phyloP scores from a whole-genome alignment of 1,140 invertebrate species.

The Diorhabda elongata region DNA sequence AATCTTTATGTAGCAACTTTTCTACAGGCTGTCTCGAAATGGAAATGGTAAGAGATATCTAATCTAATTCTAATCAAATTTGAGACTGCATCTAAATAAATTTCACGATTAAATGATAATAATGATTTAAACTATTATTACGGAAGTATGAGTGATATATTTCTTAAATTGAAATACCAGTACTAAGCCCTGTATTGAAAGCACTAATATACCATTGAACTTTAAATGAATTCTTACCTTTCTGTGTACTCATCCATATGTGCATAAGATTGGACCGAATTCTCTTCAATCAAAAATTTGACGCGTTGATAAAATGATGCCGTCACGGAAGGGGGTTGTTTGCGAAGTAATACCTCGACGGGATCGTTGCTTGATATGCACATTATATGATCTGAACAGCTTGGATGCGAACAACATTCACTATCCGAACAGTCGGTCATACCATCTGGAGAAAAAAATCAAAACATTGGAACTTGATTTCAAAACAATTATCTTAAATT shows the following conservation, averaged over 20 bases:
- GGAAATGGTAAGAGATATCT: too few species aligned
- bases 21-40: too few species aligned
- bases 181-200: background rate
- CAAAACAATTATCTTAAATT: too few species aligned
- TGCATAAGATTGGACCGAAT: slow-evolving; percentile 96
- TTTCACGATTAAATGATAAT: too few species aligned
- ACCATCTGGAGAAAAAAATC: slow-evolving; percentile 67
- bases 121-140: background rate
- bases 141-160: background rate
- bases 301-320: slow-evolving; percentile 97
- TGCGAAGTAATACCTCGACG: slow-evolving; percentile 87
- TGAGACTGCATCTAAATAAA: too few species aligned
- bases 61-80: too few species aligned
- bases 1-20: too few species aligned
- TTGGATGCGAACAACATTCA: slow-evolving; percentile 82
- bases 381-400: slow-evolving; percentile 86
- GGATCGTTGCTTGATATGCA: slow-evolving; percentile 93
- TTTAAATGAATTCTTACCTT: slow-evolving; percentile 69
- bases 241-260: slow-evolving; percentile 96
- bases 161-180: too few species aligned
- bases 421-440: slow-evolving; percentile 97
- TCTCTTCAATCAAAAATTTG: slow-evolving; percentile 97
- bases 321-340: slow-evolving; percentile 92
- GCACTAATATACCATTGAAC: too few species aligned
- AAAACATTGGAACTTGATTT: too few species aligned